Conservation (phyloP, 2,113 vertebrate genomes). For the Ancistrus triradiatus region DNA sequence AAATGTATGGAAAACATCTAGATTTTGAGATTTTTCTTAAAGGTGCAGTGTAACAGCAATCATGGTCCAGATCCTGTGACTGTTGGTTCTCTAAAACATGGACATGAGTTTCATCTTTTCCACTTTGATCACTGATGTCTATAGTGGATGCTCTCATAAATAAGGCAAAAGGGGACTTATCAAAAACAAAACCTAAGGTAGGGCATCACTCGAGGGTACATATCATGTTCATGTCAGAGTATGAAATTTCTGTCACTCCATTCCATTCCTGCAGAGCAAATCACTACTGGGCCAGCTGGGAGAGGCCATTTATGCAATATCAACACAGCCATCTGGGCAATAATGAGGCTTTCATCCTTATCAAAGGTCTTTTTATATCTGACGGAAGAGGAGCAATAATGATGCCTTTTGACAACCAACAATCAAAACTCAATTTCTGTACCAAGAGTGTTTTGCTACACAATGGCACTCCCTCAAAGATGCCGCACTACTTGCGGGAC, state of each 20-base stretch:
- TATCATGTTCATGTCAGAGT: constrained; percentile 30
- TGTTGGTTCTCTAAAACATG: constrained; percentile 1
- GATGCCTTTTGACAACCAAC: constrained; percentile 53
- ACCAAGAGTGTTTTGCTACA: constrained; percentile 41
- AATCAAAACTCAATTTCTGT: constrained; percentile 56
- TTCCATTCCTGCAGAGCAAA: constrained; percentile 25
- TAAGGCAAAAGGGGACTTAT: not conserved
- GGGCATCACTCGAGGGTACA: constrained; percentile 8
- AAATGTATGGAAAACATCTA: too few relatives aligned
- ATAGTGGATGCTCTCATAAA: constrained; percentile 10
- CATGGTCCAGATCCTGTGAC: too few relatives aligned
- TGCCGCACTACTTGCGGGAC: constrained; percentile 22
- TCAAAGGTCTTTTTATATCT: constrained; percentile 52
- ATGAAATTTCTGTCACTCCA: constrained; percentile 30
- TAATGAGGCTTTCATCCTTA: constrained; percentile 53
- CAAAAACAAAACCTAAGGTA: constrained; percentile 24
- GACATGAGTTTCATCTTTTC: constrained; percentile 2
- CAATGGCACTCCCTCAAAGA: constrained; percentile 45
- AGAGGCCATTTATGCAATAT: constrained; percentile 45
- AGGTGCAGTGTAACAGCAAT: too few relatives aligned
- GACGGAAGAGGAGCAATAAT: constrained; percentile 47
- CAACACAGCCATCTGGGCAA: constrained; percentile 55
- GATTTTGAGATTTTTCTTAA: too few relatives aligned
- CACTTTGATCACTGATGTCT: constrained; percentile 13
- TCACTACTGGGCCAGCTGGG: constrained; percentile 23